Evolutionary conservation across 2,888 invertebrate species (phyloP).

Genomic region (Drosophila neonasuta): DNA sequence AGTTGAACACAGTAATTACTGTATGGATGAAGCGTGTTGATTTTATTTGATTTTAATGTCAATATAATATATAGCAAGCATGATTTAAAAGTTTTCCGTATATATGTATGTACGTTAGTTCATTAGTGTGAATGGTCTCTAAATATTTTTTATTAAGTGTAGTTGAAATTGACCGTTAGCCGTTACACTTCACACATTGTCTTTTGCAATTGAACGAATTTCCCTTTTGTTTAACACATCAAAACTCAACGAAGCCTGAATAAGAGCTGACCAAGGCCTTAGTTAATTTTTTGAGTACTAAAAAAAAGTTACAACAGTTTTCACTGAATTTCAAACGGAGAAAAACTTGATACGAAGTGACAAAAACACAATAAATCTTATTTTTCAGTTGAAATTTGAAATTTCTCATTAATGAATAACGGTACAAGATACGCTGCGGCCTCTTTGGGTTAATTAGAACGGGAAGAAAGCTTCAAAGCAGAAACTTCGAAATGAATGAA

Average conservation of each 20-base stretch:
- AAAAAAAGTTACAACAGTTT: conserved; percentile 34
- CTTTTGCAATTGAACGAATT: conserved; percentile 46
- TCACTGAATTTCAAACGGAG: conserved; percentile 42
- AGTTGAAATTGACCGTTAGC: conserved; percentile 6
- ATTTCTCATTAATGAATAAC: conserved; percentile 66
- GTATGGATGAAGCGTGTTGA: background rate
- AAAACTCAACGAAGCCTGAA: conserved; percentile 43
- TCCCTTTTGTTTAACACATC: conserved; percentile 57
- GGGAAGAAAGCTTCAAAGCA: conserved; percentile 47
- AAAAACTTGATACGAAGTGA: conserved; percentile 45
- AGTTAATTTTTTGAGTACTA: conserved; percentile 21
- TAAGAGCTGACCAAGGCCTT: conserved; percentile 31
- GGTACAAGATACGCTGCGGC: conserved; percentile 34
- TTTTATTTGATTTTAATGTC: conserved; percentile 38
- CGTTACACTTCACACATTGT: conserved; percentile 15
- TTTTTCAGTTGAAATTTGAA: conserved; percentile 34
- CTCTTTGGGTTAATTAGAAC: conserved; percentile 54
- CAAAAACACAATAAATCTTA: conserved; percentile 52
- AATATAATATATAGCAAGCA: conserved; percentile 25
- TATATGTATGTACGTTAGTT: background rate
- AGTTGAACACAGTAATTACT: conserved; percentile 1
- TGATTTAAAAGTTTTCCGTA: too few relatives aligned
- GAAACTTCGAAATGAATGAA: conserved; percentile 10
- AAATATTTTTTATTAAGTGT: background rate
- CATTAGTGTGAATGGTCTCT: background rate